Conservation (phyloP, 2,888 invertebrate genomes). For the Bursaphelenchus okinawaensis region DNA sequence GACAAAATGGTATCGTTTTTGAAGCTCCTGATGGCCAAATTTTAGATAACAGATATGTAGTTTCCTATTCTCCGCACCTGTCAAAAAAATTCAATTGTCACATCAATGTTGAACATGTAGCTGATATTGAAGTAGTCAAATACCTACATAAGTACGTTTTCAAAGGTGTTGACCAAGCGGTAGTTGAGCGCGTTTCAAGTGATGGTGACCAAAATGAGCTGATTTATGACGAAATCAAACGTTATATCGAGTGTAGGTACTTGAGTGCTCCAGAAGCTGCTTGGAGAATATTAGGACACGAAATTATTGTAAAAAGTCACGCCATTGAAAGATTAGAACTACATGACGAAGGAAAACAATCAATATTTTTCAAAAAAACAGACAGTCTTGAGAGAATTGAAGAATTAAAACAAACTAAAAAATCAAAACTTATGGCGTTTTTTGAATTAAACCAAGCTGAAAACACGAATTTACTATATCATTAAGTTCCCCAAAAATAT, state of each 20-base stretch:
- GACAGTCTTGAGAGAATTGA: not conserved
- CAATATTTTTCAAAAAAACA: not conserved
- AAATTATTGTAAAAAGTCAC: too few relatives aligned
- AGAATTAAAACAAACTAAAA: not conserved
- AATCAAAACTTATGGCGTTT: constrained; percentile 1
- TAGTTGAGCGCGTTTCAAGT: too few relatives aligned
- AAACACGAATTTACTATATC: not conserved
- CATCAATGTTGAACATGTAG: constrained; percentile 58
- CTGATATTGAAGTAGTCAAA: constrained; percentile 37
- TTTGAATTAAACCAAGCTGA: constrained; percentile 8
- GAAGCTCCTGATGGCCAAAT: not conserved
- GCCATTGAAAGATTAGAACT: too few relatives aligned
- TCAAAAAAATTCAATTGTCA: constrained; percentile 55
- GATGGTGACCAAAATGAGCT: too few relatives aligned
- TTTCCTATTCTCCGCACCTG: constrained; percentile 41
- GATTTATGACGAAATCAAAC: too few relatives aligned
- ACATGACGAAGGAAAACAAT: too few relatives aligned
- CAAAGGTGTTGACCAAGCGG: constrained; percentile 44
- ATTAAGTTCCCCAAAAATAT: not conserved
- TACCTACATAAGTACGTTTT: constrained; percentile 56
- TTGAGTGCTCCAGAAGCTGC: too few relatives aligned
- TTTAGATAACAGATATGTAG: constrained; percentile 26
- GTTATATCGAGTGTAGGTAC: too few relatives aligned
- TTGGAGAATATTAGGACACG: too few relatives aligned
- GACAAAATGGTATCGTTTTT: constrained; percentile 14